Evolutionary conservation across 1,140 invertebrate species (phyloP).

Genomic region (Zaprionus ghesquierei): DNA sequence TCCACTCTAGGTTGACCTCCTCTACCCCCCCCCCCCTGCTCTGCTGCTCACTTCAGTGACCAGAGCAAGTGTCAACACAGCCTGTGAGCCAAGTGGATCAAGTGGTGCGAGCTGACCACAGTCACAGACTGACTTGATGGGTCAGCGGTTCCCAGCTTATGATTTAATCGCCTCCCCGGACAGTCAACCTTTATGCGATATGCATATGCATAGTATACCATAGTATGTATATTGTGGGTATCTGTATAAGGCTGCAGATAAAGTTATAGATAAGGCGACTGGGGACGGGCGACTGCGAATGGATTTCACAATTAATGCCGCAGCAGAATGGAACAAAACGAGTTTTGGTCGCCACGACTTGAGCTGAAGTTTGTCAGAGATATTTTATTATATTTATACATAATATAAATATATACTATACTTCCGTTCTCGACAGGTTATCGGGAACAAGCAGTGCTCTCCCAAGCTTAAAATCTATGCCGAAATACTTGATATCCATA

Average conservation of each 20-base stretch:
- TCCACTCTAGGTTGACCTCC: conserved; percentile 3
- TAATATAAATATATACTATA: no score
- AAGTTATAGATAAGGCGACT: background rate
- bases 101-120: background rate
- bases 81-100: background rate
- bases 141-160: background rate
- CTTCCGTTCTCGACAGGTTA: no score
- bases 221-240: background rate
- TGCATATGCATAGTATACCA: background rate
- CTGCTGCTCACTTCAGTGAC: background rate
- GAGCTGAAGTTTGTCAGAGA: background rate
- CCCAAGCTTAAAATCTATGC: no score
- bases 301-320: background rate
- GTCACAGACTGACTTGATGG: background rate
- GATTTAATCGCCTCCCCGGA: background rate
- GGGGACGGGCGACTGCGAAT: background rate
- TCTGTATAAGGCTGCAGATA: background rate
- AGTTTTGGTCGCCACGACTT: background rate
- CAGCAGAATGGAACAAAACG: background rate
- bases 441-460: no score
- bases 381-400: background rate
- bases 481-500: no score
- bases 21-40: background rate
- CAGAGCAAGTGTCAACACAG: conserved; percentile 25
- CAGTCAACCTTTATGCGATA: background rate